Percentiles rank a stretch among this genome's conserved stretches.
These are phyloP conservation scores for Leistus spinibarbis DNA, from an alignment of 2,888 invertebrate genomes.

Conservation along the genomic window DNA sequence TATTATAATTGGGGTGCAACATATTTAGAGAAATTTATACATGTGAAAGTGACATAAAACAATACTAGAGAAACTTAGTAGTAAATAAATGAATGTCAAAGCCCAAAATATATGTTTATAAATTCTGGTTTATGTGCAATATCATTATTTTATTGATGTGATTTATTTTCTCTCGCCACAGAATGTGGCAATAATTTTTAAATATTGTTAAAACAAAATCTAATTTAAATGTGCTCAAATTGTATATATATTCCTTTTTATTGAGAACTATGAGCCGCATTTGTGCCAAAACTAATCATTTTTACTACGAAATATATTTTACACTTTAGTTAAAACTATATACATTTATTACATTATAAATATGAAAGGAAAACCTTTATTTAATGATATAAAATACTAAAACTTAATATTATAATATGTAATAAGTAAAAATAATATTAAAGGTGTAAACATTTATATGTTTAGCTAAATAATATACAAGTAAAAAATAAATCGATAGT, in stretches of 20 bases:
- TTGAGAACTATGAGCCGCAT: too few relatives aligned
- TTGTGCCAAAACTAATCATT: too few relatives aligned
- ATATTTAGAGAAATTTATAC: slow-evolving; percentile 29
- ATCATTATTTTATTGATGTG: slow-evolving; percentile 4
- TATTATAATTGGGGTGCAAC: slow-evolving; percentile 8
- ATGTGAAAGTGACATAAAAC: slow-evolving; percentile 35
- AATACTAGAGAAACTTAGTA: slow-evolving; percentile 26
- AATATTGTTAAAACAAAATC: slow-evolving; percentile 19
- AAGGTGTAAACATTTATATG: too few relatives aligned
- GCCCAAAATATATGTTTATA: not conserved
- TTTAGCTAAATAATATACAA: too few relatives aligned
- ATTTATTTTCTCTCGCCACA: slow-evolving; percentile 20
- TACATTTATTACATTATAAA: too few relatives aligned
- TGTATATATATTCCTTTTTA: slow-evolving; percentile 5
- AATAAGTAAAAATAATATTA: too few relatives aligned
- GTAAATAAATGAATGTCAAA: not conserved
- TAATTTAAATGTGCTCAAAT: slow-evolving; percentile 17
- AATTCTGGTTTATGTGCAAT: slow-evolving; percentile 13
- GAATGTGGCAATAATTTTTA: slow-evolving; percentile 20
- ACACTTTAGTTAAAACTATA: too few relatives aligned
- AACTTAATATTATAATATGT: too few relatives aligned
- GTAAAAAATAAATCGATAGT: too few relatives aligned
- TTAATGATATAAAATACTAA: too few relatives aligned
- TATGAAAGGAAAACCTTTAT: too few relatives aligned
- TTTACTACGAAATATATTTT: too few relatives aligned